Conservation (phyloP, 2,113 vertebrate genomes). For the Theristicus caerulescens region DNA sequence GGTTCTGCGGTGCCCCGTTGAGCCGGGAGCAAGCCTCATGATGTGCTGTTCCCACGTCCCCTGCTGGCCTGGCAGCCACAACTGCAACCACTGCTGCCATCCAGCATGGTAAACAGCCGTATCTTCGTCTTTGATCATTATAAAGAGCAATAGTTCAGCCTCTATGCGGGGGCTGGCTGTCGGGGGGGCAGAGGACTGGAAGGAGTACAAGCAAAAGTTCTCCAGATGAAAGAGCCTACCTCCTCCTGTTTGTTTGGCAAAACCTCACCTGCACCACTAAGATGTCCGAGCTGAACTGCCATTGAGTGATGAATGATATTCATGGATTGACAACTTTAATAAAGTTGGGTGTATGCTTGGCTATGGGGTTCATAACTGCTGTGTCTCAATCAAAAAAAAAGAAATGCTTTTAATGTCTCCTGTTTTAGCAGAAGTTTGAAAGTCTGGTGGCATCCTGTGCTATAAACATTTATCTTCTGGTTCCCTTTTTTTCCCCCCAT, state of each 20-base stretch:
- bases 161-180: neutral
- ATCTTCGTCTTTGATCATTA: neutral
- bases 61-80: neutral
- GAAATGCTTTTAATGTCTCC: neutral
- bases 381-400: neutral
- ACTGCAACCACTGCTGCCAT: neutral
- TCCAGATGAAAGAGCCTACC: neutral
- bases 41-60: neutral
- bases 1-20: accelerated
- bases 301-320: neutral
- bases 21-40: neutral
- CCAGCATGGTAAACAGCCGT: accelerated
- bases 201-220: neutral
- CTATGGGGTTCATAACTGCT: neutral
- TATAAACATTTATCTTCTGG: conserved; percentile 35
- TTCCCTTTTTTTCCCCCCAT: neutral
- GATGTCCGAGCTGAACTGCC: neutral
- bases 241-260: neutral
- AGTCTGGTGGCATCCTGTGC: neutral
- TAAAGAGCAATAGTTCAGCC: neutral
- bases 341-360: neutral
- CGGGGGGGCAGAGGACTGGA: neutral
- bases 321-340: neutral
- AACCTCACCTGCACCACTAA: neutral
- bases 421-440: neutral